phyloP scores from a whole-genome alignment of 2,113 vertebrate genomes.

The Austrofundulus limnaeus region DNA sequence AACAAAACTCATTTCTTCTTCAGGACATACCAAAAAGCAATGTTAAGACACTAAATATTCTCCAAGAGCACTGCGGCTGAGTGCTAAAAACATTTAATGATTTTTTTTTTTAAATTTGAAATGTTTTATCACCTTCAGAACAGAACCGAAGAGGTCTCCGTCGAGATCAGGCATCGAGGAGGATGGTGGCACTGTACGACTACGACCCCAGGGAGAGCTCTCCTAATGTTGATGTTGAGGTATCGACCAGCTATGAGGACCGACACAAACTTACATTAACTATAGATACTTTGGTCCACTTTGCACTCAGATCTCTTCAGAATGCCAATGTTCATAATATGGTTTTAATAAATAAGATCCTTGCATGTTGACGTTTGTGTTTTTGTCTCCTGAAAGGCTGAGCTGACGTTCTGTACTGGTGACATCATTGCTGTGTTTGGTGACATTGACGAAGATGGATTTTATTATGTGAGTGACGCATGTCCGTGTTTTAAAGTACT shows the following conservation, averaged over 20 bases:
- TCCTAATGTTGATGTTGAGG: conserved; percentile 93
- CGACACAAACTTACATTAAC: background rate
- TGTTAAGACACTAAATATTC: background rate
- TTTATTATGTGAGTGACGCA: conserved; percentile 90
- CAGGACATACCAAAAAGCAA: too few relatives aligned
- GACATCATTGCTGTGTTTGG: conserved; percentile 92
- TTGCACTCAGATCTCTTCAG: background rate
- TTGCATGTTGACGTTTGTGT: background rate
- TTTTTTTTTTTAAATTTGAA: background rate
- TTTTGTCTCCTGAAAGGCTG: conserved; percentile 81
- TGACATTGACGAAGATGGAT: conserved; percentile 94
- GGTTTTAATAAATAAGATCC: too few relatives aligned
- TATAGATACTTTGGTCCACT: background rate
- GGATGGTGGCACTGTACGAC: conserved; percentile 94
- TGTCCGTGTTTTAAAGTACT: background rate
- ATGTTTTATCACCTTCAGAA: conserved; percentile 51
- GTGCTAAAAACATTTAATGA: background rate
- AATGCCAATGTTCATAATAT: too few relatives aligned
- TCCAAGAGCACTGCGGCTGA: background rate
- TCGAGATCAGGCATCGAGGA: conserved; percentile 74
- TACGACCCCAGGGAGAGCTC: conserved; percentile 95
- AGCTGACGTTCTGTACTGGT: conserved; percentile 91
- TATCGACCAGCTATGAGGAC: conserved; percentile 51
- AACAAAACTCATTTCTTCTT: too few relatives aligned
- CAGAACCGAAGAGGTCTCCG: conserved; percentile 69